phyloP scores from a whole-genome alignment of 2,888 invertebrate genomes.

The Drosophila sordidapex region DNA sequence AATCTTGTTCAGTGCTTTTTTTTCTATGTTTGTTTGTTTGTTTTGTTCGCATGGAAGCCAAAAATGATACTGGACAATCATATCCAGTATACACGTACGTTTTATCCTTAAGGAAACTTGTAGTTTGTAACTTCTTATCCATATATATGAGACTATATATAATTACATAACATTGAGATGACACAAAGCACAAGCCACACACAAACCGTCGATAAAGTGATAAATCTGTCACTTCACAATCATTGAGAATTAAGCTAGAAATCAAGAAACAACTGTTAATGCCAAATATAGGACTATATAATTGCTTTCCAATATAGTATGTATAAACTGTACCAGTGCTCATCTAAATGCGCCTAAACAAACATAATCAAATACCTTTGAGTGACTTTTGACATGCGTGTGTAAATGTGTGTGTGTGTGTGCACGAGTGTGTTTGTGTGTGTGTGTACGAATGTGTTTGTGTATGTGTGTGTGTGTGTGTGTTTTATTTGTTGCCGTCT shows the following conservation, averaged over 20 bases:
- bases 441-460: conserved; percentile 3
- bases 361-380: neutral
- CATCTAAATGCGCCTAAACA: conserved; percentile 5
- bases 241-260: conserved; percentile 55
- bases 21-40: conserved; percentile 16
- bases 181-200: conserved; percentile 56
- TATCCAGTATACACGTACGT: conserved; percentile 22
- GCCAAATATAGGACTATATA: conserved; percentile 10
- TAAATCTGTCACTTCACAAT: conserved; percentile 39
- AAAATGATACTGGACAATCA: conserved; percentile 35
- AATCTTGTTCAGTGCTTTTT: conserved; percentile 46
- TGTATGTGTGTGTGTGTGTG: conserved; percentile 5
- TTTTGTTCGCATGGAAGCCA: conserved; percentile 56
- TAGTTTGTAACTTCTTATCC: conserved; percentile 24
- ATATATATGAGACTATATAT: conserved; percentile 11
- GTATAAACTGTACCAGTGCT: conserved; percentile 6
- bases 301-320: conserved; percentile 12
- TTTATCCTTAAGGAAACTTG: conserved; percentile 27
- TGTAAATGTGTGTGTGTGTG: neutral
- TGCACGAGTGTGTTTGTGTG: conserved; percentile 8
- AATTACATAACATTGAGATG: conserved; percentile 48
- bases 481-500: conserved; percentile 53
- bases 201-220: conserved; percentile 39
- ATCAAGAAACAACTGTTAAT: conserved; percentile 12
- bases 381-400: neutral